Conservation (phyloP, 2,113 vertebrate species). For the Dendropsophus ebraccatus region DNA sequence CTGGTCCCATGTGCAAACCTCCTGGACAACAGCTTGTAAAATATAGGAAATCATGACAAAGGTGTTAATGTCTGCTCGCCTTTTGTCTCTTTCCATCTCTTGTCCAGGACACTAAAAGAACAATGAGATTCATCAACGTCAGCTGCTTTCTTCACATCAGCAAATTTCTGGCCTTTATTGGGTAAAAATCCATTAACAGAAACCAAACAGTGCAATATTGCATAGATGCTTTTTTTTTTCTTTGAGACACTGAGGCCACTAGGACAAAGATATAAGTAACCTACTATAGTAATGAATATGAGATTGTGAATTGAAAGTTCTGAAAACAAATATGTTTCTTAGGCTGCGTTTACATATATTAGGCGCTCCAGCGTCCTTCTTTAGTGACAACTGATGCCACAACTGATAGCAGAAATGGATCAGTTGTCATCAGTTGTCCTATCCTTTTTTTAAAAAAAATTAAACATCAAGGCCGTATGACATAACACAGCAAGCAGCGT, state of each 20-base stretch:
- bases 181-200: constrained; percentile 80
- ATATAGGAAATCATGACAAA: constrained; percentile 84
- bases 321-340: neutral
- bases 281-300: neutral
- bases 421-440: too few species aligned
- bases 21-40: constrained; percentile 86
- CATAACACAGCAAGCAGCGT: too few species aligned
- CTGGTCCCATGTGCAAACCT: constrained; percentile 84
- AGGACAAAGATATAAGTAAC: neutral
- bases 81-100: constrained; percentile 77
- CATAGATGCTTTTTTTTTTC: constrained; percentile 58
- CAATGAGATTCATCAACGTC: constrained; percentile 92
- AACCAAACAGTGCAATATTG: constrained; percentile 80
- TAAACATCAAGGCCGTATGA: too few species aligned
- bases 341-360: too few species aligned
- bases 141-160: constrained; percentile 86
- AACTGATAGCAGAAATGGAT: too few species aligned
- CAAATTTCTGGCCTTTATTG: constrained; percentile 83
- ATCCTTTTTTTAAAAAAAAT: too few species aligned
- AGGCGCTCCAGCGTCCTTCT: too few species aligned
- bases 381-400: too few species aligned
- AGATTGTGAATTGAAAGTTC: neutral
- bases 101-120: constrained; percentile 81
- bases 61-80: constrained; percentile 89
- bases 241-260: neutral